phyloP scores from a whole-genome alignment of 2,797 vertebrate genomes.

The Nasua narica region DNA sequence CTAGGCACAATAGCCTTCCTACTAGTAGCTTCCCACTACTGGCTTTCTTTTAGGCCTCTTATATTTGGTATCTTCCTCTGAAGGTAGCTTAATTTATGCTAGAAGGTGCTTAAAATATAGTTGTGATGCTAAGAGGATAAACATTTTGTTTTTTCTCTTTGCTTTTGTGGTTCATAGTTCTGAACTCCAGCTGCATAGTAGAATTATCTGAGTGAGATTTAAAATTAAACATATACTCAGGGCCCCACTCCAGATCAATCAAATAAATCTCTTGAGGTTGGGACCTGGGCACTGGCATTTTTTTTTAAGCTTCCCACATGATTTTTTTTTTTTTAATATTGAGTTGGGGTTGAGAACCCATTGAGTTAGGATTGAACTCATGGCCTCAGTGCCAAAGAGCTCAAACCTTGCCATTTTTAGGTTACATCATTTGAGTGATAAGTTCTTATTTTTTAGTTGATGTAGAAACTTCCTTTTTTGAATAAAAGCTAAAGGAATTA shows the following conservation, averaged over 20 bases:
- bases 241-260: neutral
- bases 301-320: neutral
- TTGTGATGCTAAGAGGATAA: neutral
- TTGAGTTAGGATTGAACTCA: neutral
- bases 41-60: neutral
- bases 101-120: neutral
- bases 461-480: conserved; percentile 15
- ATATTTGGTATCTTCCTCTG: neutral
- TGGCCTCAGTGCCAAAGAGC: neutral
- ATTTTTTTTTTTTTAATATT: neutral
- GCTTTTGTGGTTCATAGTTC: neutral
- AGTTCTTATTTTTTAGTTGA: neutral
- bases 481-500: conserved; percentile 11
- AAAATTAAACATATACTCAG: neutral
- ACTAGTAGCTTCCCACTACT: neutral
- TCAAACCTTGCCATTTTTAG: neutral
- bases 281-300: neutral
- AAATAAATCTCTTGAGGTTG: neutral
- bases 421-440: neutral
- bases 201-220: neutral
- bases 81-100: neutral
- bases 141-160: neutral
- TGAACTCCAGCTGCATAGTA: neutral
- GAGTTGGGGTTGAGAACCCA: neutral
- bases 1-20: neutral